These are phyloP conservation scores for Hippotragus niger DNA, from an alignment of 2,113 vertebrate species.

Conservation along the genomic window DNA sequence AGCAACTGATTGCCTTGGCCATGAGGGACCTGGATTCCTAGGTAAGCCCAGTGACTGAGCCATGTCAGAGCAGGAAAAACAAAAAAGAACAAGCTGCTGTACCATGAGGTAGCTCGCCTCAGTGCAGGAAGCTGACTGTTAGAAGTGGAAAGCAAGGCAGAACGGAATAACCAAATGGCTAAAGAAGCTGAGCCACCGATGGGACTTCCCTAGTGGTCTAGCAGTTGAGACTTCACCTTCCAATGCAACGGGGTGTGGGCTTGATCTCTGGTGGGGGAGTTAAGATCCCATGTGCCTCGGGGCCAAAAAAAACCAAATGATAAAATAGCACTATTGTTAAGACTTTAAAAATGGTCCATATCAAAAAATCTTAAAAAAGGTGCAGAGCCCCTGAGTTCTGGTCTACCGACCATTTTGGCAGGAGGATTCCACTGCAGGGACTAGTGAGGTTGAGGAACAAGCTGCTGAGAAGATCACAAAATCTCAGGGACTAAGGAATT, in stretches of 20 bases:
- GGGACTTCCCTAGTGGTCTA: background rate
- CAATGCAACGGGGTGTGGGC: rapidly evolving
- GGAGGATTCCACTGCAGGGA: background rate
- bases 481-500: background rate
- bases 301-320: background rate
- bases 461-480: background rate
- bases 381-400: background rate
- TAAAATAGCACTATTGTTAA: background rate
- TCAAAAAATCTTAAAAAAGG: background rate
- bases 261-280: background rate
- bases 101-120: background rate
- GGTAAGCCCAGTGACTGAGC: background rate
- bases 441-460: background rate
- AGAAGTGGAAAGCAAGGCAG: background rate
- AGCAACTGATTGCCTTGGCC: background rate
- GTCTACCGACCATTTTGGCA: background rate
- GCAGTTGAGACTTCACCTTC: rapidly evolving
- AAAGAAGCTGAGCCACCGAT: background rate
- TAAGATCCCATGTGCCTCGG: background rate
- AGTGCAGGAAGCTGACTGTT: background rate
- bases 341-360: background rate
- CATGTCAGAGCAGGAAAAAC: background rate
- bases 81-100: background rate
- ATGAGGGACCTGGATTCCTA: background rate
- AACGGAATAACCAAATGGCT: background rate